Percentiles rank a stretch among this genome's conserved stretches.
Conservation (phyloP, 2,113 vertebrate species). For the Xiphophorus maculatus region DNA sequence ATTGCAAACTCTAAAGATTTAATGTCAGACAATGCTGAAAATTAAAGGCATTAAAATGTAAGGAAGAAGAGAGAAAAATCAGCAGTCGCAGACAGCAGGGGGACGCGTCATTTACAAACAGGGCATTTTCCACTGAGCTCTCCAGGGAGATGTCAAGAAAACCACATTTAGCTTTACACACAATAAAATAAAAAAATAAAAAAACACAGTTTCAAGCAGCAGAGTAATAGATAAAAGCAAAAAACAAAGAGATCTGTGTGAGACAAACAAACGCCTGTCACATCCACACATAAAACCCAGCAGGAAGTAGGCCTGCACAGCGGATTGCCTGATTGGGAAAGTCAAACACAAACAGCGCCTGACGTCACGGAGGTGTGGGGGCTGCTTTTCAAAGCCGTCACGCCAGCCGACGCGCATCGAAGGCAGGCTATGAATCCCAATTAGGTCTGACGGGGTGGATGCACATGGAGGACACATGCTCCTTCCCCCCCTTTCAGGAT, state of each 20-base stretch:
- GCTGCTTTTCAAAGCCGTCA: constrained; percentile 1
- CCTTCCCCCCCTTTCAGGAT: background rate
- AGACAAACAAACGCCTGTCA: background rate
- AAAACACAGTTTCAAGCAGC: background rate
- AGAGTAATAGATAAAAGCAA: background rate
- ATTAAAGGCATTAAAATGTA: background rate
- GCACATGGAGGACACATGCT: background rate
- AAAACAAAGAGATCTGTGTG: background rate
- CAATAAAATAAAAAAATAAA: too few relatives aligned
- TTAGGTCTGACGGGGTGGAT: constrained; percentile 16
- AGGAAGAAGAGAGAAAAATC: background rate
- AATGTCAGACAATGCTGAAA: background rate
- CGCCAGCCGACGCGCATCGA: background rate
- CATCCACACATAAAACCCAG: constrained; percentile 9
- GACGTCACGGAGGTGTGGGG: constrained; percentile 14
- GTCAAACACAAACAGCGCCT: constrained; percentile 9
- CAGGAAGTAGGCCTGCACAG: background rate
- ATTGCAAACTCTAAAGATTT: background rate
- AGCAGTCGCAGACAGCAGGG: background rate
- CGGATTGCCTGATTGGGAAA: constrained; percentile 1
- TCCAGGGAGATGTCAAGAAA: background rate
- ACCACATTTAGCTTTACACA: constrained; percentile 1
- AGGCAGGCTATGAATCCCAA: constrained; percentile 5
- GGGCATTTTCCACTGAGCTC: background rate
- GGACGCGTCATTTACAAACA: background rate